phyloP scores from a whole-genome alignment of 2,797 vertebrate genomes.

The Nyctalus aviator region DNA sequence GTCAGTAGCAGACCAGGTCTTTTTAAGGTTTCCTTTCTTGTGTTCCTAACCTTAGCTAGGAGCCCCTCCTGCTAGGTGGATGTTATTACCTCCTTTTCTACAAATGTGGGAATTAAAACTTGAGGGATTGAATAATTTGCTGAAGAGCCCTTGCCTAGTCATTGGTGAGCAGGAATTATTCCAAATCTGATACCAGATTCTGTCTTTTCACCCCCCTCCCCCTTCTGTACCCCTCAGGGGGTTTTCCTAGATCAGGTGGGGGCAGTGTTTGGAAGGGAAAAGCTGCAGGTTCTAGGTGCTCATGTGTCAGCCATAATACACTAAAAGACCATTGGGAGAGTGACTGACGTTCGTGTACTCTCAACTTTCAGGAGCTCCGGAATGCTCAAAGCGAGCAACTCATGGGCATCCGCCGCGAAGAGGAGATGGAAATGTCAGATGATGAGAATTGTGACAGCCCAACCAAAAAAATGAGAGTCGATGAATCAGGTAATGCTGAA shows the following conservation, averaged over 20 bases:
- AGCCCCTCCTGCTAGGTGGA: background rate
- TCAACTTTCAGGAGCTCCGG: conserved; percentile 94
- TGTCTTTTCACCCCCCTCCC: background rate
- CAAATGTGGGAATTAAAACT: background rate
- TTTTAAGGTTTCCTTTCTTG: background rate
- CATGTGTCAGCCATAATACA: background rate
- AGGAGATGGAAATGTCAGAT: conserved; percentile 99
- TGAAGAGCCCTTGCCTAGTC: background rate
- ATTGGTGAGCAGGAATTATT: background rate
- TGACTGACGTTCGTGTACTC: background rate
- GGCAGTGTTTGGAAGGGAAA: background rate
- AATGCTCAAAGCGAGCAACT: conserved; percentile 98
- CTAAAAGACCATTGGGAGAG: background rate
- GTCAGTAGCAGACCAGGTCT: background rate
- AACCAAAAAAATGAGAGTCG: conserved; percentile 92
- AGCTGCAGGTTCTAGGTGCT: background rate
- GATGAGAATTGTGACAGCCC: conserved; percentile 94
- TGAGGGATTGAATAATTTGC: background rate
- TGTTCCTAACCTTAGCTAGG: background rate
- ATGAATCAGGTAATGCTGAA: conserved; percentile 91
- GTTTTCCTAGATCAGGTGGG: background rate
- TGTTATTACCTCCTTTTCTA: background rate
- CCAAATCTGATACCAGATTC: background rate
- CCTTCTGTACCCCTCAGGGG: background rate
- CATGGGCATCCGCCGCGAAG: conserved; percentile 96